Evolutionary conservation across 2,888 invertebrate genomes (phyloP).

Genomic region (Hofmannophila pseudospretella): DNA sequence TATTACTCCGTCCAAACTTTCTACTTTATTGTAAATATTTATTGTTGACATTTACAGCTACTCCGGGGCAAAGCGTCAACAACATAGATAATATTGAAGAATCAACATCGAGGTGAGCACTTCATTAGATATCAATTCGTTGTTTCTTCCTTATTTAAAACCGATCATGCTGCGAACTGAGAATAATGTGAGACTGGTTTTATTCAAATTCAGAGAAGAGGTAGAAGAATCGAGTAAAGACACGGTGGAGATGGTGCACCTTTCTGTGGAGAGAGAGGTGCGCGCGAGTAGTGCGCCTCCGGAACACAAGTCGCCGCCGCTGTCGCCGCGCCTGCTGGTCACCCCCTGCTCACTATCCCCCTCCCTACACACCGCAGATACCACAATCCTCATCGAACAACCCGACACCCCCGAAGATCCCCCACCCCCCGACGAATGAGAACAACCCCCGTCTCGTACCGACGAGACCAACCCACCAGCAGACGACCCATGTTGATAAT

Average conservation of each 20-base stretch:
- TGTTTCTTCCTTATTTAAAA: too few relatives aligned
- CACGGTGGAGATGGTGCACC: slow-evolving; percentile 42
- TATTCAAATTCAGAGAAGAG: slow-evolving; percentile 20
- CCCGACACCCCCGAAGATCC: slow-evolving; percentile 17
- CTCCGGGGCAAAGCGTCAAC: slow-evolving; percentile 47
- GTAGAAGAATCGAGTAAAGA: slow-evolving; percentile 44
- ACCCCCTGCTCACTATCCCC: slow-evolving; percentile 12
- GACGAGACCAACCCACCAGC: slow-evolving; percentile 18
- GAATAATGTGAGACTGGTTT: too few relatives aligned
- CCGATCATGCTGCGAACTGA: too few relatives aligned
- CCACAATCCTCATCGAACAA: slow-evolving; percentile 47
- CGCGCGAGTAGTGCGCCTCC: slow-evolving; percentile 54
- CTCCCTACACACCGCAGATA: slow-evolving; percentile 29
- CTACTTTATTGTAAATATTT: too few relatives aligned
- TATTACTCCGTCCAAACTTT: too few relatives aligned
- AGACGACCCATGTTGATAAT: slow-evolving; percentile 31
- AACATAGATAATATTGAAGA: slow-evolving; percentile 46
- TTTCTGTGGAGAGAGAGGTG: slow-evolving; percentile 38
- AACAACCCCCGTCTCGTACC: slow-evolving; percentile 21
- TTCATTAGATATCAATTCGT: too few relatives aligned
- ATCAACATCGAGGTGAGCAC: slow-evolving; percentile 37
- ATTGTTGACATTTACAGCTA: too few relatives aligned
- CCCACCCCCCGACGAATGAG: slow-evolving; percentile 31
- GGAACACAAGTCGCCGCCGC: slow-evolving; percentile 24
- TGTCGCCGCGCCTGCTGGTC: slow-evolving; percentile 24